Percentiles rank a stretch among this genome's conserved stretches.
Conservation (phyloP, 2,888 invertebrate genomes). For the Myathropa florea region DNA sequence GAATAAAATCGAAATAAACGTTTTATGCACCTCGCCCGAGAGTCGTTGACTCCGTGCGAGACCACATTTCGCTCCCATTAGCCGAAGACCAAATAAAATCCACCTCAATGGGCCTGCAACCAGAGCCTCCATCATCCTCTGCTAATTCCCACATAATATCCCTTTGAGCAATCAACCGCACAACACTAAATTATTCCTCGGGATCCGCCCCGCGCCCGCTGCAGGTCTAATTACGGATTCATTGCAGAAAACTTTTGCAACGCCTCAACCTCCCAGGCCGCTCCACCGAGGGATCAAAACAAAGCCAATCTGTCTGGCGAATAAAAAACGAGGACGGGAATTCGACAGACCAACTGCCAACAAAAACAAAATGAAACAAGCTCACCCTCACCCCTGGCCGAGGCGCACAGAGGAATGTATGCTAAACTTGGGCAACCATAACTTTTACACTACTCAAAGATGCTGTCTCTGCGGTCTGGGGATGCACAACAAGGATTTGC, state of each 20-base stretch:
- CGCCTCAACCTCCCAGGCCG: neutral
- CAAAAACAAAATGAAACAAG: neutral
- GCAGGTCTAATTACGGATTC: slow-evolving; percentile 59
- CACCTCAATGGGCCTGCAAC: slow-evolving; percentile 33
- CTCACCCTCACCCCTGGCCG: too few relatives aligned
- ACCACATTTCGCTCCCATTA: slow-evolving; percentile 41
- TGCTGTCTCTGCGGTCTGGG: neutral
- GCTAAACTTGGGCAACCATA: neutral
- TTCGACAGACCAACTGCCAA: neutral
- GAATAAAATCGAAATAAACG: slow-evolving; percentile 17
- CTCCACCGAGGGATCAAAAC: neutral
- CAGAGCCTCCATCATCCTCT: slow-evolving; percentile 29
- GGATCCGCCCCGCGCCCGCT: neutral
- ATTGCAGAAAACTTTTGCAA: slow-evolving; percentile 55
- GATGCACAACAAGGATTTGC: neutral
- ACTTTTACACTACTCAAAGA: neutral
- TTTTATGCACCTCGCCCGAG: slow-evolving; percentile 20
- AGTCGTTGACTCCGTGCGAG: slow-evolving; percentile 47
- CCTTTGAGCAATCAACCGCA: slow-evolving; percentile 61
- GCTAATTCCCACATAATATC: slow-evolving; percentile 59
- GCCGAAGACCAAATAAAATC: slow-evolving; percentile 17
- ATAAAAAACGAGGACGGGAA: too few relatives aligned
- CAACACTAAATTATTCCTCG: slow-evolving; percentile 61
- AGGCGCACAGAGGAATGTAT: neutral
- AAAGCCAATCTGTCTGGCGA: neutral